Evolutionary conservation across 2,113 vertebrate genomes (phyloP), one percentile per base, ranked within the genome.

Genomic region (Thunnus maccoyii): DNA sequence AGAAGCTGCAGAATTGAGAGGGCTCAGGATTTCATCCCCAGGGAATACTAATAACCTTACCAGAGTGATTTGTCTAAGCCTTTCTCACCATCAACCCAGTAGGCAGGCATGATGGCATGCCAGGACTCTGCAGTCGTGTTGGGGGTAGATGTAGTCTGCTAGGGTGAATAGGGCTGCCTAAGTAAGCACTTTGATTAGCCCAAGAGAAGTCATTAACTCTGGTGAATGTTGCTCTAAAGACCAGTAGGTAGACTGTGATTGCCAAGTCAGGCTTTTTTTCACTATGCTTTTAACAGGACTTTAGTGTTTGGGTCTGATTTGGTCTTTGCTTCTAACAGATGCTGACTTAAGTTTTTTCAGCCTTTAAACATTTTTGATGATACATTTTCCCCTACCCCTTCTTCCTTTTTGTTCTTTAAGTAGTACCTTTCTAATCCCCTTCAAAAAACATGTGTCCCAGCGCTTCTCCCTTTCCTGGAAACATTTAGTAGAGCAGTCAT

Each of bases 1-100:
- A 67, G 72, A 66, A 72, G 76, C 84, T 54, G 61, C 58, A 70
- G 72, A 88, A 70, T 73, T 60, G 73, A 83, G 67, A 69, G 17
- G 68, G 80, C 57, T 86, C 54, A 80, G 72, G 81, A 79, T 74
- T 78, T 67, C 69, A 64, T 58, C 84, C 79, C 56, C 7, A 1
- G 71, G 76, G 77, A 83, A 79, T 64, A 79, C 73, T 89, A 78
- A 85, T 84, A 82, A 80, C 77, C 84, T 69, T 56, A 83, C 48
- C 82, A 68, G 71, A 64, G 81, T 27, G 83, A 84, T 83, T 82
- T 88, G 17, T 75, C 75, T 83, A 41, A 76, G 68, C 77, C n/a
- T 54, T 4, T 60, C 78, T 85, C 74, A 14, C 67, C n/a, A 76
- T 63, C 58, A 68, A 48, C 75, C 32, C 65, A 47, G 58, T 17